These are phyloP conservation scores for Sterrhoptilus dennistouni DNA, from an alignment of 2,113 vertebrate species.

Conservation along the genomic window DNA sequence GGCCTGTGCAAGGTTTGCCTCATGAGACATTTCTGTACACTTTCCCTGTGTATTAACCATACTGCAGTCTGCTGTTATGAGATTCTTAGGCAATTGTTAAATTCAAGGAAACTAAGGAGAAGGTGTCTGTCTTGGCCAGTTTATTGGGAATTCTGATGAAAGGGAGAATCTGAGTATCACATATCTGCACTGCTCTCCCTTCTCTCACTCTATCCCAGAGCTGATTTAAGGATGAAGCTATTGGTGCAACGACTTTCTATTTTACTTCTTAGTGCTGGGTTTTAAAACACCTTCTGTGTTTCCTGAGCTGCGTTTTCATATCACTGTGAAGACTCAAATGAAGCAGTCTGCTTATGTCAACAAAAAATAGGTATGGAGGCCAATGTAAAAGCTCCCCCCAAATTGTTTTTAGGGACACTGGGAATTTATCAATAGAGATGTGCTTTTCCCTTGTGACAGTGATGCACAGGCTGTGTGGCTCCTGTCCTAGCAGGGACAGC, in stretches of 20 bases:
- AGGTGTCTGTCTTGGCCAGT: slow-evolving; percentile 37
- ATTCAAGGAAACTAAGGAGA: slow-evolving; percentile 42
- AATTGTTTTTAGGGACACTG: neutral
- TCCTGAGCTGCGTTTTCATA: neutral
- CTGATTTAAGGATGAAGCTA: neutral
- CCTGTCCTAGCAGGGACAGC: neutral
- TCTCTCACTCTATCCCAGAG: slow-evolving; percentile 7
- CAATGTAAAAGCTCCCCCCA: neutral
- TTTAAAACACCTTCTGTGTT: neutral
- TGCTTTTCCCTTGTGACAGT: neutral
- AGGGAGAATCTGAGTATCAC: slow-evolving; percentile 9
- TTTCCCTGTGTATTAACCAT: slow-evolving; percentile 45
- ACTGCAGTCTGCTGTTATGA: slow-evolving; percentile 37
- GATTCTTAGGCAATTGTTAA: slow-evolving; percentile 42
- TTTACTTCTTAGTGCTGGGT: neutral
- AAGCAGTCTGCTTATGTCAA: neutral
- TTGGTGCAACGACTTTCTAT: neutral
- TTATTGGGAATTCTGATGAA: slow-evolving; percentile 32
- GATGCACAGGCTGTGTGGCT: neutral
- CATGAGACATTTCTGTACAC: neutral
- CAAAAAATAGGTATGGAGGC: neutral
- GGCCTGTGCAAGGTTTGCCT: neutral
- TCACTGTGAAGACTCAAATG: neutral
- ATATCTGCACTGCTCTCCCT: neutral
- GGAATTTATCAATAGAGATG: neutral